These are phyloP conservation scores for Drosophila paramelanica DNA, from an alignment of 2,888 invertebrate genomes.

Conservation along the genomic window DNA sequence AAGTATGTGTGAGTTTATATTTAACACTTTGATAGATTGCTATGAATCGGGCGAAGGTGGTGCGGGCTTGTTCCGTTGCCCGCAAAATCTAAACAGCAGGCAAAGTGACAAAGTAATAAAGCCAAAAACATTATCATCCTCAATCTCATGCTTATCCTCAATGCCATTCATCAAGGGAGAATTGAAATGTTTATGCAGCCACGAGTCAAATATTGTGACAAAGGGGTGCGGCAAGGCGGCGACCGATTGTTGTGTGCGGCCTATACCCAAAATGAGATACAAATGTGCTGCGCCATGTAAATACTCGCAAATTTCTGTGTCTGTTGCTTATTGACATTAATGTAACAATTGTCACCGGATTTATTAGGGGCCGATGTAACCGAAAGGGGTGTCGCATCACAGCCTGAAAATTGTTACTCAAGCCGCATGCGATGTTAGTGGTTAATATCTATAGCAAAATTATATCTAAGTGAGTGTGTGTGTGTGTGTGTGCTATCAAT, in stretches of 20 bases:
- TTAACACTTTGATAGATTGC: conserved; percentile 79
- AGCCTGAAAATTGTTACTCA: conserved; percentile 33
- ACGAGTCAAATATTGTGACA: conserved; percentile 64
- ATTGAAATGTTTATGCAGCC: conserved; percentile 41
- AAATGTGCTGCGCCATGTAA: conserved; percentile 65
- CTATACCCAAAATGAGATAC: conserved; percentile 42
- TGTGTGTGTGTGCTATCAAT: conserved; percentile 68
- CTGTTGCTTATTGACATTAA: conserved; percentile 80
- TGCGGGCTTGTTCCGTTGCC: conserved; percentile 1
- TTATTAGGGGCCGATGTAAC: conserved; percentile 72
- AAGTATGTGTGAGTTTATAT: conserved; percentile 43
- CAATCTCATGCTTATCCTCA: conserved; percentile 14
- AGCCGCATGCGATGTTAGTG: conserved; percentile 19
- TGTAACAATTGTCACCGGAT: conserved; percentile 83
- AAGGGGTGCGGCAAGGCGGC: conserved; percentile 38
- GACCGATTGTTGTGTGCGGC: not conserved
- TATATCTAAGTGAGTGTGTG: conserved; percentile 6
- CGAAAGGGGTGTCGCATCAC: conserved; percentile 29
- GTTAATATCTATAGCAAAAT: conserved; percentile 4
- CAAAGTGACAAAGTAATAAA: conserved; percentile 68
- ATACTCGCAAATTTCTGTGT: conserved; percentile 56
- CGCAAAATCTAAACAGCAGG: conserved; percentile 58
- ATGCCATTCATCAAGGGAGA: conserved; percentile 7
- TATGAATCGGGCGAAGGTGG: conserved; percentile 13
- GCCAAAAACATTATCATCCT: conserved; percentile 46